Conservation (phyloP, 2,888 invertebrate species). For the Hedychridium roseum region DNA sequence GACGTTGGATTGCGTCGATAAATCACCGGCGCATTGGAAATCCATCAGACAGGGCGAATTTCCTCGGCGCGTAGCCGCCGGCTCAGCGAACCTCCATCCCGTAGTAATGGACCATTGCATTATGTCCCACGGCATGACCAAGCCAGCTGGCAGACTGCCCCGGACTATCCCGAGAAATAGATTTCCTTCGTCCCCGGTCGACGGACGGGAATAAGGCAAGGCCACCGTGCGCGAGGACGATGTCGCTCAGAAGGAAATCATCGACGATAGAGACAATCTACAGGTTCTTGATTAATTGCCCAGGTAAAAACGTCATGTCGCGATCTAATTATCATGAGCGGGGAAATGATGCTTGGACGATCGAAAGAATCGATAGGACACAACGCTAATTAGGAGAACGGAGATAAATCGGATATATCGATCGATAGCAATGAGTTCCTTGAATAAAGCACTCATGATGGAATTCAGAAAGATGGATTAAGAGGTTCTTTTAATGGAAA, state of each 20-base stretch:
- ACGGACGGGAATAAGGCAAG: too few species aligned
- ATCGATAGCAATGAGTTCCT: too few species aligned
- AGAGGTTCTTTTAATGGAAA: too few species aligned
- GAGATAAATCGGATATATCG: too few species aligned
- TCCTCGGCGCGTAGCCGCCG: constrained; percentile 25
- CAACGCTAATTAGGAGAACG: constrained; percentile 34
- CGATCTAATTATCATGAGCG: constrained; percentile 37
- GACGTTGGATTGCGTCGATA: constrained; percentile 47
- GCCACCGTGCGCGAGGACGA: too few species aligned
- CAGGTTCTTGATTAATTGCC: constrained; percentile 36
- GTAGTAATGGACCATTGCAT: constrained; percentile 34
- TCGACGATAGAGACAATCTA: too few species aligned
- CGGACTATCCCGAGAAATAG: too few species aligned
- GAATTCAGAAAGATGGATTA: too few species aligned
- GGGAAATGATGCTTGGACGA: constrained; percentile 6
- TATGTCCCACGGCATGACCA: constrained; percentile 22
- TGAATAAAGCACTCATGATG: too few species aligned
- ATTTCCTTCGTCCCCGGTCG: too few species aligned
- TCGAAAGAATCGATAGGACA: constrained; percentile 18
- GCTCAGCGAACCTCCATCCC: constrained; percentile 1
- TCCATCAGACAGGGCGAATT: constrained; percentile 48
- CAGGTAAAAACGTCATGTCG: constrained; percentile 29
- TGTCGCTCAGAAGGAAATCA: too few species aligned
- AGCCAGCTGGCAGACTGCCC: too few species aligned
- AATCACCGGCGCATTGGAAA: constrained; percentile 49